Evolutionary conservation across 2,797 vertebrate species (phyloP).

Genomic region (Phaenicophaeus curvirostris): DNA sequence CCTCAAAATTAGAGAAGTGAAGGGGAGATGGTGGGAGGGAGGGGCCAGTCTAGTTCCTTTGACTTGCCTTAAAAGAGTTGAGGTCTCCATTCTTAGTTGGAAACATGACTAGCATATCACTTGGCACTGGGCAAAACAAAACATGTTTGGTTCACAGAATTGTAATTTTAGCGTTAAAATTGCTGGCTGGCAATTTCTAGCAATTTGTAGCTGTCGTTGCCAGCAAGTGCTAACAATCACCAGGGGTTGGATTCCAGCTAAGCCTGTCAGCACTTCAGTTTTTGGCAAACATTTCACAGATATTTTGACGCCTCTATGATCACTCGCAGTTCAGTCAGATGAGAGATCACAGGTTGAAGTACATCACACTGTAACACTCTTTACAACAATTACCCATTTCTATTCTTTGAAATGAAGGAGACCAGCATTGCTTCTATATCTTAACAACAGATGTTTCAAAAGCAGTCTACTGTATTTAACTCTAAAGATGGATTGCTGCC

Average conservation of each 20-base stretch:
- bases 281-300: conserved; percentile 15
- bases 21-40: not conserved
- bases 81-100: not conserved
- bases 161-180: not conserved
- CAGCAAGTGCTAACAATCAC: conserved; percentile 20
- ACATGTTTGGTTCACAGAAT: not conserved
- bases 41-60: not conserved
- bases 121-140: not conserved
- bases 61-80: not conserved
- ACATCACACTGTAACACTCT: not conserved
- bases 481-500: not conserved
- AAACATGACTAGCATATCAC: not conserved
- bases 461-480: not conserved
- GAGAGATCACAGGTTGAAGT: conserved; percentile 2
- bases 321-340: conserved; percentile 3
- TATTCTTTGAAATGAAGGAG: not conserved
- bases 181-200: not conserved
- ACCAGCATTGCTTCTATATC: not conserved
- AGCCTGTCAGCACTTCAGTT: conserved; percentile 9
- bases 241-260: not conserved
- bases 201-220: not conserved
- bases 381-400: not conserved
- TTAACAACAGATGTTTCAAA: not conserved
- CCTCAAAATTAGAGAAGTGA: not conserved
- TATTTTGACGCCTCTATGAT: not conserved